Base-by-base conservation (phyloP, 2,113 vertebrate species). In the Microtus oregoni region DNA sequence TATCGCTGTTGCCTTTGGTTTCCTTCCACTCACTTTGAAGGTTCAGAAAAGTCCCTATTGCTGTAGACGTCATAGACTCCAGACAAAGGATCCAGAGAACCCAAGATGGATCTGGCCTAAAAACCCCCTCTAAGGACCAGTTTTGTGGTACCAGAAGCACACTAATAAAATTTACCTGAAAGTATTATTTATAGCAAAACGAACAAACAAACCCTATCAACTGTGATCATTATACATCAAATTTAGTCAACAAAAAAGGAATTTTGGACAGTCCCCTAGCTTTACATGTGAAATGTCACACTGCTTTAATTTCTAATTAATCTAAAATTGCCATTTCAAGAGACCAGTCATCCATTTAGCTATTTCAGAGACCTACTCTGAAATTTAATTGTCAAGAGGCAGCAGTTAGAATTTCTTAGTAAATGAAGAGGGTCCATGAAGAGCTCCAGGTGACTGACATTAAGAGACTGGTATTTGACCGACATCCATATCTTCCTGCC, bases 251-350 rank as follows among this genome's bases (percentile, higher is more conserved):
- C 65, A 81, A 0, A 0, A 65, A 2, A 70, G 86, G 67, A 0
- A 11, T 77, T 91, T 94, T 95, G 41, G 35, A 7, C 82, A n/a
- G 73, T 94, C 44, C 35, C 55, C 75, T 32, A 83, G 12, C 52
- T 44, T 87, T 94, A 82, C 72, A 35, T 63, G 5, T 2, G 76
- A 97, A 83, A 20, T 0, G 0, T 68, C 26, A 73, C 50, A 77
- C 89, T 73, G 35, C 72, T 95, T 97, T 97, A 76, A 70, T 76
- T 90, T 61, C 96, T 98, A 97, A 98, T 98, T 98, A 98, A 97
- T 97, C 92, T 78, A 44, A 90, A 76, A 47, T 52, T 94, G 88
- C 95, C 97, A 93, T 55, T 61, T 95, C 88, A 89, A 86, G 94
- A 95, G 72, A 91, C 72, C 96, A 94, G 72, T 96, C 89, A 91